Evolutionary conservation across 2,888 invertebrate species (phyloP).

Genomic region (Tetragnatha montana): DNA sequence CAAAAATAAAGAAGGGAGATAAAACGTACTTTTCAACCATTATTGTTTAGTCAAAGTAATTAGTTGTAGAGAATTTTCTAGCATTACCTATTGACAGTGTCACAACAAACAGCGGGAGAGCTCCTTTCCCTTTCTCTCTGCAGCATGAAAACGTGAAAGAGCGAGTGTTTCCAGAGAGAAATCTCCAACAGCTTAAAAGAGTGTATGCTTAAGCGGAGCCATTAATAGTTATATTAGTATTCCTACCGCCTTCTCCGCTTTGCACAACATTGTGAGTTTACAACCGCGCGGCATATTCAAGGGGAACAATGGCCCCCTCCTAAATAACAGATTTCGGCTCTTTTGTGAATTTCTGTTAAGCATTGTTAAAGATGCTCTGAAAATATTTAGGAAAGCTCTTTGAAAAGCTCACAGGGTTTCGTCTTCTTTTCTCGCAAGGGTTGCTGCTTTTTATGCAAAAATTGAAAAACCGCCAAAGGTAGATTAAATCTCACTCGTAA

Average conservation of each 20-base stretch:
- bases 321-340: slow-evolving; percentile 61
- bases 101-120: background rate
- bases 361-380: slow-evolving; percentile 56
- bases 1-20: too few relatives aligned
- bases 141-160: background rate
- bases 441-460: slow-evolving; percentile 30
- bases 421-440: slow-evolving; percentile 15
- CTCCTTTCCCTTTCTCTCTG: background rate
- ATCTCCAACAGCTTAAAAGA: background rate
- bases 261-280: slow-evolving; percentile 60
- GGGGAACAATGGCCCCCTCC: slow-evolving; percentile 50
- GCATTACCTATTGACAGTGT: too few relatives aligned
- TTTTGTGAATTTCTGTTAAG: slow-evolving; percentile 57
- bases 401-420: slow-evolving; percentile 48
- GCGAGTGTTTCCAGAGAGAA: background rate
- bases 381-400: slow-evolving; percentile 60
- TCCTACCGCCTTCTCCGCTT: slow-evolving; percentile 34
- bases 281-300: slow-evolving; percentile 52
- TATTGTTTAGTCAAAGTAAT: too few relatives aligned
- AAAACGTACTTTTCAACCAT: too few relatives aligned
- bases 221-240: slow-evolving; percentile 66
- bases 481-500: slow-evolving; percentile 4
- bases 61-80: too few relatives aligned
- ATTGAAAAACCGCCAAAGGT: slow-evolving; percentile 17
- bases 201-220: slow-evolving; percentile 29